phyloP scores from a whole-genome alignment of 2,797 vertebrate species.

The Sandelia bainsii region DNA sequence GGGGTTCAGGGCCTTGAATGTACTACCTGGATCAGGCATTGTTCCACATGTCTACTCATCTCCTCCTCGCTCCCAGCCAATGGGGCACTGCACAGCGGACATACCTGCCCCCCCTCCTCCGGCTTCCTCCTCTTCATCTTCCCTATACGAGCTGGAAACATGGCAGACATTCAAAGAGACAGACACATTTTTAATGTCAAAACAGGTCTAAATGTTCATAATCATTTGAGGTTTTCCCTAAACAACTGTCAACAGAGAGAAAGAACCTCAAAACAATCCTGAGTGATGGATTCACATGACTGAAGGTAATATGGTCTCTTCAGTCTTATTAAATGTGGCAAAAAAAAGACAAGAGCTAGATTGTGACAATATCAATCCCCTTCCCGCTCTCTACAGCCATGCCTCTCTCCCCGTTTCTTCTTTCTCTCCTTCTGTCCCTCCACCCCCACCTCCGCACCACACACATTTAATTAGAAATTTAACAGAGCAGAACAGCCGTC shows the following conservation, averaged over 20 bases:
- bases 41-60: conserved; percentile 99
- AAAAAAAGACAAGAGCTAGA: conserved; percentile 15
- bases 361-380: conserved; percentile 13
- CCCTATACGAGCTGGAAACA: conserved; percentile 94
- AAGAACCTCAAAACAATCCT: neutral
- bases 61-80: conserved; percentile 99
- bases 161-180: neutral
- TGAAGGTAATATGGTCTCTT: neutral
- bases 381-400: conserved; percentile 14
- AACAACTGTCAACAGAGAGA: conserved; percentile 12
- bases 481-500: conserved; percentile 86
- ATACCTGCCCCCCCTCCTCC: conserved; percentile 99
- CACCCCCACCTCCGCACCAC: conserved; percentile 24
- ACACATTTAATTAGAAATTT: conserved; percentile 87
- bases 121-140: conserved; percentile 99
- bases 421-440: conserved; percentile 15
- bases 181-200: conserved; percentile 21
- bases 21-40: conserved; percentile 99
- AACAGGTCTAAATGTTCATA: neutral
- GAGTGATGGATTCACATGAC: neutral
- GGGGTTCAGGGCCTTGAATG: conserved; percentile 60
- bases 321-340: conserved; percentile 5
- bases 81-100: conserved; percentile 98
- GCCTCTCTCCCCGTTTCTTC: conserved; percentile 9
- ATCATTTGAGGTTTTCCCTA: neutral